Percentiles rank a stretch among this genome's conserved stretches.
Evolutionary conservation across 2,113 vertebrate species (phyloP).

Genomic region (Chiloscyllium plagiosum): DNA sequence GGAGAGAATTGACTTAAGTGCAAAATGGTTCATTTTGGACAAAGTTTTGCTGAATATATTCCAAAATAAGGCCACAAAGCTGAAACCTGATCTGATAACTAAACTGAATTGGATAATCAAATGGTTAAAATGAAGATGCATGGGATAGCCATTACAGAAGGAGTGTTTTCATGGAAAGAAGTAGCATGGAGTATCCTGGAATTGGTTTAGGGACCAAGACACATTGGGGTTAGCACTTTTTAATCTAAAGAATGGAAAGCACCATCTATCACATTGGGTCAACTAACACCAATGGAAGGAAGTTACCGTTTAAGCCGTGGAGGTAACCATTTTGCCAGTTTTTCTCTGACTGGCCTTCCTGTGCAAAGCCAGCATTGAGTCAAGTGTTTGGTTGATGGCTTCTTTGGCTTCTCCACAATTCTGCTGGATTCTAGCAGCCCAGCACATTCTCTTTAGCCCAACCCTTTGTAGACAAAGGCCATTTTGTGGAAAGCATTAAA

Average conservation of each 20-base stretch:
- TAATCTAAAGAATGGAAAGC: neutral
- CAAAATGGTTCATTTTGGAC: neutral
- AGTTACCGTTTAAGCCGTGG: neutral
- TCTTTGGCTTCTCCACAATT: neutral
- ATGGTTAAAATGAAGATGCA: neutral
- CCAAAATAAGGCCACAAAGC: neutral
- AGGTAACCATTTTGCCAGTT: neutral
- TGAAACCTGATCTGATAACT: neutral
- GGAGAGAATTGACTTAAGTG: neutral
- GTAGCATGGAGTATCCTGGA: neutral
- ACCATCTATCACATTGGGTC: neutral
- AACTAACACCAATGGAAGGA: neutral
- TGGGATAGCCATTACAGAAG: neutral
- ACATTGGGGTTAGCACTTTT: neutral
- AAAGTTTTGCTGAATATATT: neutral
- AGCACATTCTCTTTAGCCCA: neutral
- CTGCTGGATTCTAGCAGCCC: neutral
- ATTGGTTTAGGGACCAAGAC: neutral
- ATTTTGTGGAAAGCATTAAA: neutral
- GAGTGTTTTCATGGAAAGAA: neutral
- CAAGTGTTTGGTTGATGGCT: neutral
- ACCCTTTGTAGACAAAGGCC: neutral
- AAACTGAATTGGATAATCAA: neutral
- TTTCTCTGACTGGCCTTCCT: neutral
- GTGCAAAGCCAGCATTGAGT: neutral